Conservation (phyloP, 1,140 invertebrate genomes). For the Solen grandis region DNA sequence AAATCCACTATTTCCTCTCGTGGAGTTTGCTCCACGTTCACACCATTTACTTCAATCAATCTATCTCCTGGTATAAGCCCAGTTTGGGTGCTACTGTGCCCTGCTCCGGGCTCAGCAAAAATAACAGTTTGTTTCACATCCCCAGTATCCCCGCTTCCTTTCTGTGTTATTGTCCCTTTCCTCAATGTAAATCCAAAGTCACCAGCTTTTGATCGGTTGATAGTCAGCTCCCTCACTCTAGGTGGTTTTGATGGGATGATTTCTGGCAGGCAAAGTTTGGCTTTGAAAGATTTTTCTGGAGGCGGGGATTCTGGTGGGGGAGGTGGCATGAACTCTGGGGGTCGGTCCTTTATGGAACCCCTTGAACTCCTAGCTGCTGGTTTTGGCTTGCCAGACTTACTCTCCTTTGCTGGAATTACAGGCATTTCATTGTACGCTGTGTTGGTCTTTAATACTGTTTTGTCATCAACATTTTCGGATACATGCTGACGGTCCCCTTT, state of each 20-base stretch:
- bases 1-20: slow-evolving; percentile 96
- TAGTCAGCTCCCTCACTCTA: slow-evolving; percentile 88
- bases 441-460: slow-evolving; percentile 71
- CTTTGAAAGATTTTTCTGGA: slow-evolving; percentile 77
- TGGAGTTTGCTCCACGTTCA: slow-evolving; percentile 90
- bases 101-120: slow-evolving; percentile 95
- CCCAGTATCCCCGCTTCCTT: slow-evolving; percentile 67
- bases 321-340: slow-evolving; percentile 41
- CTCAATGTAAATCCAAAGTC: slow-evolving; percentile 97
- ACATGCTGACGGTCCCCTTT: slow-evolving; percentile 57
- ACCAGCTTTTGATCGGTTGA: slow-evolving; percentile 91
- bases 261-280: slow-evolving; percentile 88
- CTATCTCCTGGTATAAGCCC: slow-evolving; percentile 94
- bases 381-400: neutral
- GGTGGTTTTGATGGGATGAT: slow-evolving; percentile 88
- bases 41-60: slow-evolving; percentile 94
- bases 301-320: slow-evolving; percentile 40
- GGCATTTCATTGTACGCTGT: slow-evolving; percentile 71
- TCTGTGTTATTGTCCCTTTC: slow-evolving; percentile 83
- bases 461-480: slow-evolving; percentile 71
- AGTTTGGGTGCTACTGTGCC: slow-evolving; percentile 85
- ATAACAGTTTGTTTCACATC: slow-evolving; percentile 88
- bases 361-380: slow-evolving; percentile 12
- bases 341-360: slow-evolving; percentile 32
- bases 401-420: slow-evolving; percentile 14